Conservation (phyloP, 2,113 vertebrate genomes). For the Indicator indicator region DNA sequence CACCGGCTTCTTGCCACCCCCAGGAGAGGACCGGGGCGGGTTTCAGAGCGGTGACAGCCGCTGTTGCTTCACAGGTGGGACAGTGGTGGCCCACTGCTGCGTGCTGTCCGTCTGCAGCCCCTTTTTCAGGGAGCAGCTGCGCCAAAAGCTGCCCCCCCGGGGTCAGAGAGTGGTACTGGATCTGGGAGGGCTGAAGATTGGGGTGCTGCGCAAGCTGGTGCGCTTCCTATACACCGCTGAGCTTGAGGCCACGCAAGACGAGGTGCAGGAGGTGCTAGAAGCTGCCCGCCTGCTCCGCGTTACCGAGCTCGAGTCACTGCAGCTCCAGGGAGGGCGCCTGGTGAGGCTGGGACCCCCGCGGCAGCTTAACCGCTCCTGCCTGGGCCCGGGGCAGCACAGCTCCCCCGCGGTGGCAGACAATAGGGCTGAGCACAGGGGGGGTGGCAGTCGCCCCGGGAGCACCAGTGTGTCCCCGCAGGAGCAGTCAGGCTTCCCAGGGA, state of each 20-base stretch:
- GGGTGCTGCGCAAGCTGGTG: constrained; percentile 84
- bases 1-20: rapidly evolving
- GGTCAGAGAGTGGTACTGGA: constrained; percentile 77
- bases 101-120: constrained; percentile 88
- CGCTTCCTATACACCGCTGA: constrained; percentile 86
- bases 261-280: constrained; percentile 82
- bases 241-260: constrained; percentile 76
- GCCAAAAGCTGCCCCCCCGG: constrained; percentile 55
- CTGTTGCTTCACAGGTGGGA: constrained; percentile 77
- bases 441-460: rapidly evolving
- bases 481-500: background rate
- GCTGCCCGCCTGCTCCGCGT: constrained; percentile 81
- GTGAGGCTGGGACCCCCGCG: constrained; percentile 57
- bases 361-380: constrained; percentile 71
- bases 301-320: constrained; percentile 73
- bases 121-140: constrained; percentile 81
- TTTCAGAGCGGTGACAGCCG: background rate
- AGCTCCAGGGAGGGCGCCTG: constrained; percentile 70
- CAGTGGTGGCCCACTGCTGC: constrained; percentile 85
- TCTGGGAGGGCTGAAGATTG: constrained; percentile 77
- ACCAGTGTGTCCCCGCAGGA: rapidly evolving
- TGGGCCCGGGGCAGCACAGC: background rate
- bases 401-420: rapidly evolving
- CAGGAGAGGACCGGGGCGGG: rapidly evolving
- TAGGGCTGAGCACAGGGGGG: background rate